Conservation (phyloP, 1,140 invertebrate genomes). For the Caenorhabditis inopinata region DNA sequence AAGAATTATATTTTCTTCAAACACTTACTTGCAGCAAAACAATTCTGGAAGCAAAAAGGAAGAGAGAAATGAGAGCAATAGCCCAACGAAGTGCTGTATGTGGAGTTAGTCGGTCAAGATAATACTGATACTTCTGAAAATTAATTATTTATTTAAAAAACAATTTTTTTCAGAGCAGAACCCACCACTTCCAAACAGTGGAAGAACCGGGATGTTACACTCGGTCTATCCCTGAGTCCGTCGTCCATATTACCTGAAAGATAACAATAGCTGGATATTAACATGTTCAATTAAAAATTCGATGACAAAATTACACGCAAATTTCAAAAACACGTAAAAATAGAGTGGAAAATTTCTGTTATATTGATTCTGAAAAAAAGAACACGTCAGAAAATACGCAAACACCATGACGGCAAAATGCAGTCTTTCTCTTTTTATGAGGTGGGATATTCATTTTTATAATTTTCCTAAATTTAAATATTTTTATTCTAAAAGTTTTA, state of each 20-base stretch:
- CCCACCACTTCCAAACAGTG: conserved; percentile 46
- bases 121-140: conserved; percentile 65
- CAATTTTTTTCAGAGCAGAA: background rate
- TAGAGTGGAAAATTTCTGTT: background rate
- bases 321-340: background rate
- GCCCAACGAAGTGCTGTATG: conserved; percentile 62
- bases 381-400: conserved; percentile 10
- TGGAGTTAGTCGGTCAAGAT: conserved; percentile 64
- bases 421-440: background rate
- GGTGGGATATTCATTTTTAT: too few relatives aligned
- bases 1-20: conserved; percentile 44
- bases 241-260: conserved; percentile 19
- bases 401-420: background rate
- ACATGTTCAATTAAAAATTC: too few relatives aligned
- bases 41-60: conserved; percentile 51
- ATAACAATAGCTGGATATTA: too few relatives aligned
- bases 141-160: background rate
- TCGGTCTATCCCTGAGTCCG: conserved; percentile 52
- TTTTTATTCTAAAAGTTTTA: too few relatives aligned
- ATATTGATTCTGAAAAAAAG: conserved; percentile 13
- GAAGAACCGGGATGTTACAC: conserved; percentile 49
- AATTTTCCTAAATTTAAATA: too few relatives aligned
- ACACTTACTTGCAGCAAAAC: conserved; percentile 49
- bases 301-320: background rate
- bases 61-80: conserved; percentile 49